Evolutionary conservation across 2,113 vertebrate species (phyloP).

Genomic region (Columbina picui): DNA sequence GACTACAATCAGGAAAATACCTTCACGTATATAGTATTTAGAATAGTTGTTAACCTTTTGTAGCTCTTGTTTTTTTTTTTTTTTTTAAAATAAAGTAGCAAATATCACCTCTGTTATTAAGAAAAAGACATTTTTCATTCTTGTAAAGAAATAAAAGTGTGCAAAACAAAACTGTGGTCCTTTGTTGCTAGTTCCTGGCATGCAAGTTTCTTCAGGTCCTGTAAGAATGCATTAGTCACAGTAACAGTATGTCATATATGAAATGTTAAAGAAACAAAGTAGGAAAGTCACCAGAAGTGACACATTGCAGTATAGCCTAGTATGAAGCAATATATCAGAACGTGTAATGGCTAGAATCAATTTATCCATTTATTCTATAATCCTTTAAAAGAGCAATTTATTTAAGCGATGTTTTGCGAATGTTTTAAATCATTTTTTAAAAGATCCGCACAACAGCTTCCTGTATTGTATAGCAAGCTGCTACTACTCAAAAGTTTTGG

Average conservation of each 20-base stretch:
- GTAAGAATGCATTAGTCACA: not conserved
- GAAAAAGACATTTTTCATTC: not conserved
- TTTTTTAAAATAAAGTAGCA: not conserved
- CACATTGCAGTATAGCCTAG: not conserved
- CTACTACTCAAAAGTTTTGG: slow-evolving; percentile 30
- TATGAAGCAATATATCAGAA: slow-evolving; percentile 28
- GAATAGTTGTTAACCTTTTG: not conserved
- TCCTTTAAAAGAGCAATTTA: slow-evolving; percentile 60
- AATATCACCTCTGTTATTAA: not conserved
- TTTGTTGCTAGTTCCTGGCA: not conserved
- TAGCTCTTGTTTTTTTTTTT: not conserved
- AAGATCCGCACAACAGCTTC: not conserved
- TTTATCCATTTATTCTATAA: slow-evolving; percentile 40
- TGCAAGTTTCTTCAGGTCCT: not conserved
- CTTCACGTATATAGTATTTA: not conserved
- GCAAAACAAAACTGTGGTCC: not conserved
- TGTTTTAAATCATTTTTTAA: slow-evolving; percentile 40
- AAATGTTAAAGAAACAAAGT: slow-evolving; percentile 35
- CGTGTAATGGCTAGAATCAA: not conserved
- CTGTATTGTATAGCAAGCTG: slow-evolving; percentile 36
- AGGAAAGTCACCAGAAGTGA: slow-evolving; percentile 28
- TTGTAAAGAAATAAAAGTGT: not conserved
- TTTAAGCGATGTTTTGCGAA: not conserved
- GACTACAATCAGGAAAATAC: not conserved
- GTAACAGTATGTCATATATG: not conserved